Evolutionary conservation across 1,140 invertebrate genomes (phyloP), one percentile per base, ranked within the genome.

Genomic region (Drosophila cardini): DNA sequence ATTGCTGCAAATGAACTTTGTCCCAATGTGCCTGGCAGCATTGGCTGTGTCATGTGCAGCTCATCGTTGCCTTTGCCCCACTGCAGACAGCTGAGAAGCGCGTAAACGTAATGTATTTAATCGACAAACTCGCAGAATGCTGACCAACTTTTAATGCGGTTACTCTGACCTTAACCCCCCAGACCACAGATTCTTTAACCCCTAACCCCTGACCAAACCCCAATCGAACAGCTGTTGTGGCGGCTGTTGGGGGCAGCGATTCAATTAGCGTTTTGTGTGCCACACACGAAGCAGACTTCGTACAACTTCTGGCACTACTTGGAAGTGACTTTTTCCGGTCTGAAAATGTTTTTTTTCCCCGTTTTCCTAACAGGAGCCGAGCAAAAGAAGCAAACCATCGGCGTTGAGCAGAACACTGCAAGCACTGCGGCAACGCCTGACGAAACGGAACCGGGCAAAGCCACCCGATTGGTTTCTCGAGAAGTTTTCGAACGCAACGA

Each of bases 381-480:
- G 55, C 45, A 91, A 91, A 65, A 69, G 71, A 3, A 78, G 84
- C 69, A 92, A 92, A 76, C 85, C 90, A 5, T 92, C 91, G 18
- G 82, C 87, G 58, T 40, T 92, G 42, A 78, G 91, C 10, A 80
- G 91, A 58, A 91, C 90, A 13, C 62, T 92, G 48, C 91, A 92
- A 75, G 90, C 90, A 1, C 58, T 92, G 62, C 78, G 91, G 30
- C 87, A 91, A 63, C 89, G 91, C 57, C 71, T 92, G 56, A 91
- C 89, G 13, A 92, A 90, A 90, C 78, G 91, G 13, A 87, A 71
- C 75, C 90, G 91, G 6, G 75, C 90, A 56, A 93, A 93, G 70
- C 93, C 94, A 1, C 94, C 94, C 0, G 94, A 95, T 72, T 94
- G 94, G 93, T 94, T 94, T 72, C 91, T 94, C n/a, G 94, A 95